Evolutionary conservation across 2,113 vertebrate species (phyloP), one percentile per base, ranked within the genome.

Genomic region (Pollimyrus isidori): DNA sequence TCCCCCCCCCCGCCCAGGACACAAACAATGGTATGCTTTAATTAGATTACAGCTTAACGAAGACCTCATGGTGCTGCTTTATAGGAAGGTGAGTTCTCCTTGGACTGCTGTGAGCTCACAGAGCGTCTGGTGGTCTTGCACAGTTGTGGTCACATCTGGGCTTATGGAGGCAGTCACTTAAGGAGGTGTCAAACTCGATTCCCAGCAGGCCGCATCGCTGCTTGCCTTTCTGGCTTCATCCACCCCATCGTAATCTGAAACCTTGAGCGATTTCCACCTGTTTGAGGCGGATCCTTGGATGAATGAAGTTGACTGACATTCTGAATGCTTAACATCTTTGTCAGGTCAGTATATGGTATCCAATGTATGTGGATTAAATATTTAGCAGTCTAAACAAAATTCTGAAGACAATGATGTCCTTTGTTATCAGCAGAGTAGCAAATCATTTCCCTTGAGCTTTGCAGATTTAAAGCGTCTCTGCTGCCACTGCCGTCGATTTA

Each of bases 11-110:
- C 48, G 48, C n/a, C 4, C 4, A 86, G 84, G 84, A 52, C 21
- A 52, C 48, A 86, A 86, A 86, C 49, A 52, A 86, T 86, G 84
- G 49, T 46, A 52, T 53, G 84, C 23, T 52, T 86, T 86, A 52
- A 52, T 86, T 49, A 86, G 10, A 86, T 86, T 86, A 86, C 3
- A 17, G 26, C 23, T 11, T 86, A 50, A 86, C 15, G 85, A 52
- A 26, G 49, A 50, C 13, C 85, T 30, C n/a, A 50, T 87, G 49
- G 7, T 35, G 9, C 26, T 53, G 30, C 30, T 53, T 53, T 87
- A 53, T 35, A 49, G 50, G 4, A 87, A 87, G 85, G 85, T 87
- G 50, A 35, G n/a, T 53, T 53, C 26, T 56, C 82, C 82, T 48
- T 84, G 21, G 82, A 39, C 45, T 48, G 21, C 21, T 48, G 45